phyloP scores from a whole-genome alignment of 2,888 invertebrate genomes.

The Chesias legatella region DNA sequence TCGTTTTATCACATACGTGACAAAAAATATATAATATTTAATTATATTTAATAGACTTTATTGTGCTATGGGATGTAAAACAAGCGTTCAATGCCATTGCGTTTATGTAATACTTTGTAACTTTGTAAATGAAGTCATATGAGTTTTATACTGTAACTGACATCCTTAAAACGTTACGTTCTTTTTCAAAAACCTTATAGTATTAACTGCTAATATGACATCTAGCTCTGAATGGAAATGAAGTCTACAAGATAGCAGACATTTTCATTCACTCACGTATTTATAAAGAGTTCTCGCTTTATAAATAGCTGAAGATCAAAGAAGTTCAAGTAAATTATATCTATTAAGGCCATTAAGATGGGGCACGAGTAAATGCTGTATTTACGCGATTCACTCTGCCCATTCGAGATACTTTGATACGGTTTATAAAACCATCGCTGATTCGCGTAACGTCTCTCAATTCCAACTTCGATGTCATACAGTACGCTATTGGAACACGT shows the following conservation, averaged over 20 bases:
- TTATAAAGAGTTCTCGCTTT: slow-evolving; percentile 1
- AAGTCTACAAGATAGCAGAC: too few relatives aligned
- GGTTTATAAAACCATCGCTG: slow-evolving; percentile 25
- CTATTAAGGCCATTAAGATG: slow-evolving; percentile 37
- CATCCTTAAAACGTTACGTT: not conserved
- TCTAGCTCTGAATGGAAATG: slow-evolving; percentile 2
- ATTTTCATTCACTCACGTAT: too few relatives aligned
- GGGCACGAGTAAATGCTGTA: slow-evolving; percentile 34
- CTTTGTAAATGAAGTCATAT: not conserved
- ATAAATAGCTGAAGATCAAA: slow-evolving; percentile 10
- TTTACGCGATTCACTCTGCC: slow-evolving; percentile 27
- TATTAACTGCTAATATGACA: not conserved
- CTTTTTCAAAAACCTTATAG: not conserved
- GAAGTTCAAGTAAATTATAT: slow-evolving; percentile 14
- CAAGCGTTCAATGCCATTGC: slow-evolving; percentile 18
- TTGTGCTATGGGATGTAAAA: slow-evolving; percentile 19
- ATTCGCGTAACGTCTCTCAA: slow-evolving; percentile 19
- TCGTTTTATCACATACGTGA: too few relatives aligned
- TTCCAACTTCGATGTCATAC: slow-evolving; percentile 16
- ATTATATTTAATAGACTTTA: slow-evolving; percentile 10
- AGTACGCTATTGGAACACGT: slow-evolving; percentile 26
- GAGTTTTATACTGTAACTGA: too few relatives aligned
- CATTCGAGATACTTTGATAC: slow-evolving; percentile 18
- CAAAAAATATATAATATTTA: slow-evolving; percentile 1
- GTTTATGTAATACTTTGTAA: slow-evolving; percentile 21